These are phyloP conservation scores for Ernsta delagoae DNA, from an alignment of 2,888 invertebrate genomes.

Conservation along the genomic window DNA sequence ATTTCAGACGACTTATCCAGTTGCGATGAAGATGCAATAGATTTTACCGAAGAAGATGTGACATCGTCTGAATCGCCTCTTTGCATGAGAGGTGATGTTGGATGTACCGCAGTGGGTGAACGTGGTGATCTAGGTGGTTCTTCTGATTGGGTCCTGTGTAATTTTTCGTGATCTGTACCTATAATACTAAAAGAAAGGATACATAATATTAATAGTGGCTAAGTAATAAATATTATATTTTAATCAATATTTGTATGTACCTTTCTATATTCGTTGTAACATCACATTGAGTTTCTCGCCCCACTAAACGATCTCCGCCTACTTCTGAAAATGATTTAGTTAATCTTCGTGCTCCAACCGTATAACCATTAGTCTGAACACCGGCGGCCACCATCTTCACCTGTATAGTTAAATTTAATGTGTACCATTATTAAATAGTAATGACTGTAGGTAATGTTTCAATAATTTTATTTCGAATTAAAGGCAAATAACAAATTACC, in stretches of 20 bases:
- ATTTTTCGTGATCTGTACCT: slow-evolving; percentile 88
- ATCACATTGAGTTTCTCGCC: slow-evolving; percentile 63
- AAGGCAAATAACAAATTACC: slow-evolving; percentile 64
- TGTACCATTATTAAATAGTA: no score
- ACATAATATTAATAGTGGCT: not conserved
- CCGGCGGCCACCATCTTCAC: slow-evolving; percentile 96
- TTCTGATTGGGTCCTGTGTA: slow-evolving; percentile 94
- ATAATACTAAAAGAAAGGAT: slow-evolving; percentile 59
- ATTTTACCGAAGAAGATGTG: slow-evolving; percentile 74
- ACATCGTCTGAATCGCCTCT: slow-evolving; percentile 76
- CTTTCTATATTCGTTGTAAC: slow-evolving; percentile 66
- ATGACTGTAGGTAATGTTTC: not conserved
- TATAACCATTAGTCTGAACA: slow-evolving; percentile 93
- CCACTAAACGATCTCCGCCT: slow-evolving; percentile 68
- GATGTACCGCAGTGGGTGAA: slow-evolving; percentile 81
- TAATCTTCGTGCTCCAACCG: slow-evolving; percentile 86
- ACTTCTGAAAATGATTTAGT: slow-evolving; percentile 94
- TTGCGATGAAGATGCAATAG: slow-evolving; percentile 72
- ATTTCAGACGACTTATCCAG: slow-evolving; percentile 76
- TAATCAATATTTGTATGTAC: slow-evolving; percentile 45
- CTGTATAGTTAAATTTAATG: slow-evolving; percentile 54
- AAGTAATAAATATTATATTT: no score
- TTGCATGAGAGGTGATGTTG: slow-evolving; percentile 76
- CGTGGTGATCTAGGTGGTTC: slow-evolving; percentile 91
- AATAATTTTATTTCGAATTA: not conserved